A percentile compares a stretch with the other conserved stretches of the same genome.
Conservation (phyloP, 1,140 invertebrate genomes). For the Panonychus citri region DNA sequence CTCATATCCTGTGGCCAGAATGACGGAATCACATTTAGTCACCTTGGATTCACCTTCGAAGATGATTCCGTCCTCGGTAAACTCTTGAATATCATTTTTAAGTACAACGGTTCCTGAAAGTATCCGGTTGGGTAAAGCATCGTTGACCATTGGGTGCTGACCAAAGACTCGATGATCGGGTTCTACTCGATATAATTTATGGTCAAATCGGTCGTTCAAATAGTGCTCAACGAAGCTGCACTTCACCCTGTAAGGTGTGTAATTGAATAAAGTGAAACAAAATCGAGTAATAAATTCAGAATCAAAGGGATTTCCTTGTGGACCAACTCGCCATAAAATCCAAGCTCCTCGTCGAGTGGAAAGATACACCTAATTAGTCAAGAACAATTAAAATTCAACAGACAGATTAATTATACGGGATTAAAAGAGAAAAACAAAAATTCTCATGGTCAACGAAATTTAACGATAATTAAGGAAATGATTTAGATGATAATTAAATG, state of each 20-base stretch:
- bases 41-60: constrained; percentile 18
- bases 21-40: constrained; percentile 19
- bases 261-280: constrained; percentile 4
- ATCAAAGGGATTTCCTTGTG: constrained; percentile 21
- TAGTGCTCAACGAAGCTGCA: constrained; percentile 11
- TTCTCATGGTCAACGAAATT: no score
- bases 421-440: no score
- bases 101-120: constrained; percentile 25
- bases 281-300: constrained; percentile 10
- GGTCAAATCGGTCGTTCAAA: constrained; percentile 24
- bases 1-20: constrained; percentile 24
- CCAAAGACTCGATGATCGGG: constrained; percentile 24
- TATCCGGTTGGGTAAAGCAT: constrained; percentile 30
- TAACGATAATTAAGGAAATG: no score
- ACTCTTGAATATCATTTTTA: constrained; percentile 21
- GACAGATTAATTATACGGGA: no score
- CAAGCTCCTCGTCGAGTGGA: constrained; percentile 27
- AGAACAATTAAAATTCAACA: no score
- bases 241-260: constrained; percentile 8
- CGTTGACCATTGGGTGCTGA: constrained; percentile 31
- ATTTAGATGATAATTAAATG: no score
- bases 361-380: constrained; percentile 21
- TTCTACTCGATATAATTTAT: constrained; percentile 25
- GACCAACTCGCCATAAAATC: constrained; percentile 24
- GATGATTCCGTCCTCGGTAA: constrained; percentile 20